Base-by-base conservation (phyloP, 1,140 invertebrate genomes). In the Littorina saxatilis region DNA sequence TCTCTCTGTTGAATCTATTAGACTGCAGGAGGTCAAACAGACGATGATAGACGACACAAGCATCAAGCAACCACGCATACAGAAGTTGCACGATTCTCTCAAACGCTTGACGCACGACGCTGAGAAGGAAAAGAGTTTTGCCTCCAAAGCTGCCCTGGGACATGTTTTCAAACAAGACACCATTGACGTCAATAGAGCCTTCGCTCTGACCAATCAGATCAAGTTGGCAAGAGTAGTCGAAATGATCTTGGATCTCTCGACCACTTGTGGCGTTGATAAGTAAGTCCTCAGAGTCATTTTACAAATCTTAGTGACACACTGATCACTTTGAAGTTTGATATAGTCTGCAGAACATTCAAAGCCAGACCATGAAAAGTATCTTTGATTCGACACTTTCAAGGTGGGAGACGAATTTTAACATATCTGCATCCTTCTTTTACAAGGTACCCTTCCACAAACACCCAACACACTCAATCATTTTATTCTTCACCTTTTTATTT, bases 131-230 rank as follows among this genome's bases (percentile, higher is more conserved):
- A 47, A 58, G 7, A 76, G 74, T 35, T 76, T 76, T 35, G 52
- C 74, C 9, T 76, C 74, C 27, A 61, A n/a, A n/a, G 15, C 74
- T 0, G 15, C 9, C 27, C 52, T 7, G 11, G 35, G 35, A 20
- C n/a, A 27, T 1, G 13, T 72, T 2, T 39, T 55, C 20, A 50
- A 76, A 15, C 27, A 7, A 0, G 35, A 13, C 2, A n/a, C 7
- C 50, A 23, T 74, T n/a, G 29, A 61, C 35, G 74, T 61, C 27
- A 76, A 76, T 32, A 37, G 20, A 32, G 50, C 29, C 0, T 55
- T 58, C 20, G 74, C 74, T 17, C 35, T 76, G 29, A 58, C 74
- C 74, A 58, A 58, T 39, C 74, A 76, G 74, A 61, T 76, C 52
- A 76, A 76, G 52, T 27, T 76, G 32, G 35, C 74, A 50, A 58